These are phyloP conservation scores for Hippocampus zosterae DNA, from an alignment of 2,113 vertebrate genomes.

Conservation along the genomic window DNA sequence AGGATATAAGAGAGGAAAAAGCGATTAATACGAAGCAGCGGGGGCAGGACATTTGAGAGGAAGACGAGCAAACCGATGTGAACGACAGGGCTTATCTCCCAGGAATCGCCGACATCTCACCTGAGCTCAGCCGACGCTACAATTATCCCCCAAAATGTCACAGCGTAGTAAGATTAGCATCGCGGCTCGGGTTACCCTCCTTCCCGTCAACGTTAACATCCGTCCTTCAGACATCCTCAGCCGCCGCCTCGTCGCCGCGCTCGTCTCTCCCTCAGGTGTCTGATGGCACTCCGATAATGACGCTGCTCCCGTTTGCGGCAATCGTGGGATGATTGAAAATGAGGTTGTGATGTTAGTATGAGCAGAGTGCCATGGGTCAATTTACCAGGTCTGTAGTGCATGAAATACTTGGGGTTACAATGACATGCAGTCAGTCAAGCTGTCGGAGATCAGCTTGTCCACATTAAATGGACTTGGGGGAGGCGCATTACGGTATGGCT, in stretches of 20 bases:
- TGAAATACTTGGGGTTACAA: conserved; percentile 49
- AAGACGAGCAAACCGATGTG: conserved; percentile 51
- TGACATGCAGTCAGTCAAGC: conserved; percentile 24
- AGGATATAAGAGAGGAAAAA: conserved; percentile 24
- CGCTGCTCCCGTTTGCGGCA: conserved; percentile 56
- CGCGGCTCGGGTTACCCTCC: conserved; percentile 68
- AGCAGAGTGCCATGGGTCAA: conserved; percentile 47
- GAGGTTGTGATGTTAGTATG: conserved; percentile 56
- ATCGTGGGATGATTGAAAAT: conserved; percentile 43
- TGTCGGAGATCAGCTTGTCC: conserved; percentile 6
- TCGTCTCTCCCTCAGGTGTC: conserved; percentile 60
- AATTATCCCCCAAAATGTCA: conserved; percentile 75
- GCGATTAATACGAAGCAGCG: conserved; percentile 34
- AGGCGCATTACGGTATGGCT: background rate
- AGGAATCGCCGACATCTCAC: conserved; percentile 60
- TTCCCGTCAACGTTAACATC: conserved; percentile 45
- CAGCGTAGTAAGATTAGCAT: conserved; percentile 71
- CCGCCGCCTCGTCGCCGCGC: conserved; percentile 38
- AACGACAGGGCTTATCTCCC: conserved; percentile 60
- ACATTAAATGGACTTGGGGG: background rate
- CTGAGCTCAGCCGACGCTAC: conserved; percentile 67
- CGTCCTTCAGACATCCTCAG: conserved; percentile 26
- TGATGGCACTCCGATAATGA: conserved; percentile 76
- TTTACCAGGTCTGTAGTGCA: conserved; percentile 60
- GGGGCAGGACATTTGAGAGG: conserved; percentile 35